Percentiles rank a stretch among this genome's conserved stretches.
phyloP scores from a whole-genome alignment of 2,113 vertebrate species.

The Crotalus horridus region DNA sequence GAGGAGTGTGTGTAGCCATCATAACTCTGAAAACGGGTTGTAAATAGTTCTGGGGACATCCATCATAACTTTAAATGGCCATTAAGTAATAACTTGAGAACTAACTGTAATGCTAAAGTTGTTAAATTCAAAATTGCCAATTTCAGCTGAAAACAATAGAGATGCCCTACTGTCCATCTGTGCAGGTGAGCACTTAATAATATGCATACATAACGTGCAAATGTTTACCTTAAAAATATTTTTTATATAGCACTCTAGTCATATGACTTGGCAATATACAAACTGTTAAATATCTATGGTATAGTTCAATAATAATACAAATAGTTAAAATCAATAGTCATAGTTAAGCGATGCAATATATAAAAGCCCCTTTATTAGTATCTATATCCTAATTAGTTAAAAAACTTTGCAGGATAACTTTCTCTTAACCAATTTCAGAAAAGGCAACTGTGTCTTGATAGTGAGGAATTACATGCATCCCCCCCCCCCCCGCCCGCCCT shows the following conservation, averaged over 20 bases:
- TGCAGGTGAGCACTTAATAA: background rate
- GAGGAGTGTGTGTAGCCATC: background rate
- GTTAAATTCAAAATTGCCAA: background rate
- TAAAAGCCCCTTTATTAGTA: background rate
- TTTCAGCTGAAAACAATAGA: background rate
- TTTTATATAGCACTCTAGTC: background rate
- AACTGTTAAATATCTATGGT: background rate
- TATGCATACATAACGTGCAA: background rate
- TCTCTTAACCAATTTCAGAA: background rate
- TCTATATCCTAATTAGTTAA: background rate
- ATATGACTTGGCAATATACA: background rate
- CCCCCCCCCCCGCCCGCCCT: background rate
- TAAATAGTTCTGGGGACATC: background rate
- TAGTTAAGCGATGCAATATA: background rate
- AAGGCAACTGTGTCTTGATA: background rate
- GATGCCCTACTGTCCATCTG: background rate
- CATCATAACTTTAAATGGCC: background rate
- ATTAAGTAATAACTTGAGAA: background rate
- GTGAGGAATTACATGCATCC: background rate
- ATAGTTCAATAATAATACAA: background rate
- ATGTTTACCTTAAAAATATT: background rate
- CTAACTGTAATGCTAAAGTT: background rate
- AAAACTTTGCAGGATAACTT: background rate
- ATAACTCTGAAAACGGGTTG: background rate
- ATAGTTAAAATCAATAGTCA: background rate